Percentiles rank a stretch among this genome's conserved stretches.
Evolutionary conservation across 2,888 invertebrate genomes (phyloP).

Genomic region (Tillus elongatus): DNA sequence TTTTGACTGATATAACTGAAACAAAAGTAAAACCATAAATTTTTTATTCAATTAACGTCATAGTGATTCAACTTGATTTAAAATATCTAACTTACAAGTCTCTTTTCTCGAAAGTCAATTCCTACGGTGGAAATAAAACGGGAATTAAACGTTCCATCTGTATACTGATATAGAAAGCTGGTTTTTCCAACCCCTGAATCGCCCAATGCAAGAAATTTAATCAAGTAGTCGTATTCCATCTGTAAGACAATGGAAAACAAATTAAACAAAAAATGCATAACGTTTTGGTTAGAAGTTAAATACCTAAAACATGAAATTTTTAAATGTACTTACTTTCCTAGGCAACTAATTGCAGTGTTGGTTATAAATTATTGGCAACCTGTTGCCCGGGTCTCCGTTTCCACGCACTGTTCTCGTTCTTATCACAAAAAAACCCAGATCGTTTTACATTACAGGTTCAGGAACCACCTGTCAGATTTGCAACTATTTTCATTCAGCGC

Average conservation of each 20-base stretch:
- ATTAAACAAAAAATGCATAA: slow-evolving; percentile 4
- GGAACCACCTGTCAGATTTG: no score
- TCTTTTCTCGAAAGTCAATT: slow-evolving; percentile 94
- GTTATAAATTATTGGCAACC: no score
- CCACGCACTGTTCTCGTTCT: no score
- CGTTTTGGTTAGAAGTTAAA: no score
- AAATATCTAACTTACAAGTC: slow-evolving; percentile 59
- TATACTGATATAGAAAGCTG: slow-evolving; percentile 91
- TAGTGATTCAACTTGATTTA: background rate
- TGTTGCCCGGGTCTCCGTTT: no score
- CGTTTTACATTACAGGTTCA: no score
- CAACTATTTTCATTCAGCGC: no score
- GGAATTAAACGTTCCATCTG: slow-evolving; percentile 84
- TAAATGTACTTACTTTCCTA: no score
- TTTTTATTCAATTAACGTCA: background rate
- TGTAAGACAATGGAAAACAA: slow-evolving; percentile 1
- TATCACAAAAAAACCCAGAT: no score
- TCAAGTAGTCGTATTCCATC: slow-evolving; percentile 85
- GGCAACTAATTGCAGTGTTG: no score
- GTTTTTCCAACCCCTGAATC: slow-evolving; percentile 97
- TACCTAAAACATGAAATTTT: no score
- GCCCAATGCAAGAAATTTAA: slow-evolving; percentile 90
- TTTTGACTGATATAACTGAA: slow-evolving; percentile 68
- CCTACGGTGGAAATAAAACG: slow-evolving; percentile 95
- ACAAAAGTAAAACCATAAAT: slow-evolving; percentile 23